phyloP scores from a whole-genome alignment of 2,113 vertebrate genomes.

The Oriolus oriolus region DNA sequence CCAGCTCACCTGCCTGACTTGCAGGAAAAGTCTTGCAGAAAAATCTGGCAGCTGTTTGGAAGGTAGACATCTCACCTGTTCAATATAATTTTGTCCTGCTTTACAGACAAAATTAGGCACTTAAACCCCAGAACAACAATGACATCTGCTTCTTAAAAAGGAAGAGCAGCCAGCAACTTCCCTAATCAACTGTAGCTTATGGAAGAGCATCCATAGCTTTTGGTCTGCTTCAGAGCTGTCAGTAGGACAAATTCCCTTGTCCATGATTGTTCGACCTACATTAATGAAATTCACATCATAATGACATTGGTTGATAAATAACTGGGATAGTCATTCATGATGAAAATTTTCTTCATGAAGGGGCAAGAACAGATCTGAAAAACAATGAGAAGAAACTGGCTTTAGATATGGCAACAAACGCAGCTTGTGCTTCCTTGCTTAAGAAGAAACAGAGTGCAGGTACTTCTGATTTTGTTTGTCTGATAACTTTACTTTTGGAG shows the following conservation, averaged over 20 bases:
- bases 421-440: constrained; percentile 88
- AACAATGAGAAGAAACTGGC: constrained; percentile 98
- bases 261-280: background rate
- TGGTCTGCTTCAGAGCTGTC: background rate
- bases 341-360: constrained; percentile 66
- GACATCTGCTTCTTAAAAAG: background rate
- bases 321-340: background rate
- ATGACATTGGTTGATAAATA: background rate
- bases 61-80: background rate
- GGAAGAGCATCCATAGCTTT: background rate
- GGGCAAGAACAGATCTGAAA: constrained; percentile 86
- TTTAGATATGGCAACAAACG: constrained; percentile 93
- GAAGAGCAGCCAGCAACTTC: background rate
- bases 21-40: background rate
- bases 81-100: background rate
- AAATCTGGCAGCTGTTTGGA: background rate
- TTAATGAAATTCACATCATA: background rate
- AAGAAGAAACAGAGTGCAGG: constrained; percentile 84
- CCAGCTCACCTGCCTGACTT: background rate
- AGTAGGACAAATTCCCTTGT: background rate
- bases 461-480: constrained; percentile 25
- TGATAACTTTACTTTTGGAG: background rate
- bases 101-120: background rate
- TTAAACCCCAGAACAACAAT: background rate
- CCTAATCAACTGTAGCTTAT: background rate